Conservation (phyloP, 2,797 vertebrate species). For the Prionace glauca region DNA sequence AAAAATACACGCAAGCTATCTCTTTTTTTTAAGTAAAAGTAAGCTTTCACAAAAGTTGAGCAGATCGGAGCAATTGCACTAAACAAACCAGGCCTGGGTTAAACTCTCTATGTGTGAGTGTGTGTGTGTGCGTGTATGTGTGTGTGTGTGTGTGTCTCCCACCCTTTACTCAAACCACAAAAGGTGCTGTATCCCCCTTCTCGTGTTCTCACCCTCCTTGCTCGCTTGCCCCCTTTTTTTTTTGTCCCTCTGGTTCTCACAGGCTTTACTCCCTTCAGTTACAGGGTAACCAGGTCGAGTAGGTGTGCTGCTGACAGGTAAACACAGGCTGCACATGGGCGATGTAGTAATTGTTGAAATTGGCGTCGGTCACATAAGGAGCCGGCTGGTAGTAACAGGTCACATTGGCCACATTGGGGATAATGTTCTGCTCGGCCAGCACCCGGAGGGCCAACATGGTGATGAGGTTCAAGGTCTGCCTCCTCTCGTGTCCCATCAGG, state of each 20-base stretch:
- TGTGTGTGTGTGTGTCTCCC: conserved; percentile 44
- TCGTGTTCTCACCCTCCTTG: conserved; percentile 40
- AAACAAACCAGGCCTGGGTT: conserved; percentile 42
- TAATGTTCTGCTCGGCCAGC: conserved; percentile 93
- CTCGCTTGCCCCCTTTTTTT: neutral
- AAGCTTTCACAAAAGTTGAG: conserved; percentile 56
- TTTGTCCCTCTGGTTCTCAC: neutral
- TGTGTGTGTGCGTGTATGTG: conserved; percentile 42
- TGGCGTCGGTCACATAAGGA: conserved; percentile 92
- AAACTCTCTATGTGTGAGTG: conserved; percentile 41
- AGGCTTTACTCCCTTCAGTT: conserved; percentile 69
- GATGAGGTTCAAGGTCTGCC: conserved; percentile 92
- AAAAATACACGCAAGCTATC: neutral
- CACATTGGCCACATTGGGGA: conserved; percentile 95
- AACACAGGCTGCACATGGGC: conserved; percentile 95
- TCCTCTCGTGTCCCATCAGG: conserved; percentile 96
- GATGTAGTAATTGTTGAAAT: conserved; percentile 99
- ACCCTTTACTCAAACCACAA: neutral
- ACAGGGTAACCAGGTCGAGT: conserved; percentile 96
- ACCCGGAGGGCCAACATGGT: conserved; percentile 94
- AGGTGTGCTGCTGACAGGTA: conserved; percentile 86
- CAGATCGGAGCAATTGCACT: conserved; percentile 56
- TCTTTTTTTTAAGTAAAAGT: conserved; percentile 43
- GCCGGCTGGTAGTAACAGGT: conserved; percentile 98
- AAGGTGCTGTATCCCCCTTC: conserved; percentile 32